Percentiles rank a stretch among this genome's conserved stretches.
Conservation (phyloP, 2,797 vertebrate genomes). For the Rhyacichthys aspro region DNA sequence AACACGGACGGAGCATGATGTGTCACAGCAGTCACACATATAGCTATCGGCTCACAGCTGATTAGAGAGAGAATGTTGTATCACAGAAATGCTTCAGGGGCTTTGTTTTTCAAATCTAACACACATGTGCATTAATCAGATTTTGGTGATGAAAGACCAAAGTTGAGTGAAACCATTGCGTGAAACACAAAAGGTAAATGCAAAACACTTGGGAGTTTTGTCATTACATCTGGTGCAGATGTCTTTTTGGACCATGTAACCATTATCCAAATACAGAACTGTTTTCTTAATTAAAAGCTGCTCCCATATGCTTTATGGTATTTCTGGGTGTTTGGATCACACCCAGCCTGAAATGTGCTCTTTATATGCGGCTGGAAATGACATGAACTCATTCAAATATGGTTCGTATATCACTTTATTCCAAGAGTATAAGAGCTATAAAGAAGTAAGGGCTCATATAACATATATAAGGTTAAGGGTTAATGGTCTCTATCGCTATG, state of each 20-base stretch:
- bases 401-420: neutral
- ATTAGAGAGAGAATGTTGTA: slow-evolving; percentile 1
- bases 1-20: slow-evolving; percentile 14
- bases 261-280: neutral
- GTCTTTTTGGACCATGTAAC: neutral
- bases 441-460: neutral
- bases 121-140: neutral
- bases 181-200: neutral
- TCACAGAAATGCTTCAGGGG: neutral
- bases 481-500: neutral
- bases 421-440: neutral
- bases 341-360: too few relatives aligned
- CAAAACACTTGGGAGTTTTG: neutral
- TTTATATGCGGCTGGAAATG: neutral
- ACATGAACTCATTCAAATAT: neutral
- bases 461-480: neutral
- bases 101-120: neutral
- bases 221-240: neutral
- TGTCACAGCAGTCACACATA: slow-evolving; percentile 34
- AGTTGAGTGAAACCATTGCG: neutral
- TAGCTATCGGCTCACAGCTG: slow-evolving; percentile 1
- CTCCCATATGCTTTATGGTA: neutral
- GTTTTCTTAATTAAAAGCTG: too few relatives aligned
- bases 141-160: neutral
- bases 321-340: too few relatives aligned